Evolutionary conservation across 2,113 vertebrate species (phyloP).

Genomic region (Perca flavescens): DNA sequence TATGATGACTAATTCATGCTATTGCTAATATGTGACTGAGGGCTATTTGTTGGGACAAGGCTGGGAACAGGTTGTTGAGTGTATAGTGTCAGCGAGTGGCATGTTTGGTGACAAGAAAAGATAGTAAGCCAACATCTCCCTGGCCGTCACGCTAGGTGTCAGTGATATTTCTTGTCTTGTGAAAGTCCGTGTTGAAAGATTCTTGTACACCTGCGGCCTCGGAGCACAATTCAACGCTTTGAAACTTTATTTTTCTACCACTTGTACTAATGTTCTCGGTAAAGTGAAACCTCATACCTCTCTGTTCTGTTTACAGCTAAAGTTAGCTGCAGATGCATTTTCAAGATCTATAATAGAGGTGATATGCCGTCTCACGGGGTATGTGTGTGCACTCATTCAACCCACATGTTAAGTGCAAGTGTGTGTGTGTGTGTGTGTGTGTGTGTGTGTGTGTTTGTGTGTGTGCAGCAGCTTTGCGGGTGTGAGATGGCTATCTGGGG

Average conservation of each 20-base stretch:
- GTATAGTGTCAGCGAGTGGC: slow-evolving; percentile 29
- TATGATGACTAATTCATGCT: neutral
- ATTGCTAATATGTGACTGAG: slow-evolving; percentile 5
- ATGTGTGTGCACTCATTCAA: slow-evolving; percentile 51
- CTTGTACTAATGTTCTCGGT: slow-evolving; percentile 3
- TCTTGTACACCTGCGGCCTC: slow-evolving; percentile 31
- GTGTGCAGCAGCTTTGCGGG: slow-evolving; percentile 54
- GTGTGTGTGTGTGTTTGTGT: slow-evolving; percentile 19
- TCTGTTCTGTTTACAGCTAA: slow-evolving; percentile 23
- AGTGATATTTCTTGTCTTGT: slow-evolving; percentile 71
- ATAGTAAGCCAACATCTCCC: slow-evolving; percentile 48
- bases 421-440: slow-evolving; percentile 25
- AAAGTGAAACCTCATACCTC: slow-evolving; percentile 32
- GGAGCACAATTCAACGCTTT: slow-evolving; percentile 11
- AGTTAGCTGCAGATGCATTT: slow-evolving; percentile 52
- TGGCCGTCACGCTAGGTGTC: slow-evolving; percentile 38
- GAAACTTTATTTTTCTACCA: slow-evolving; percentile 27
- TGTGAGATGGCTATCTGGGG: slow-evolving; percentile 83
- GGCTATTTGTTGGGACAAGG: slow-evolving; percentile 48
- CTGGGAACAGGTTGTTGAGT: slow-evolving; percentile 57
- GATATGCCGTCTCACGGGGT: slow-evolving; percentile 36
- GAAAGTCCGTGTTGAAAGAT: slow-evolving; percentile 64
- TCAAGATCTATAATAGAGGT: slow-evolving; percentile 35
- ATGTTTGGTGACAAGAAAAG: slow-evolving; percentile 71
- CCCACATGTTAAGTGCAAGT: slow-evolving; percentile 67